phyloP scores from a whole-genome alignment of 35 echinoderm and acorn worm genomes.

The Hemicentrotus pulcherrimus region DNA sequence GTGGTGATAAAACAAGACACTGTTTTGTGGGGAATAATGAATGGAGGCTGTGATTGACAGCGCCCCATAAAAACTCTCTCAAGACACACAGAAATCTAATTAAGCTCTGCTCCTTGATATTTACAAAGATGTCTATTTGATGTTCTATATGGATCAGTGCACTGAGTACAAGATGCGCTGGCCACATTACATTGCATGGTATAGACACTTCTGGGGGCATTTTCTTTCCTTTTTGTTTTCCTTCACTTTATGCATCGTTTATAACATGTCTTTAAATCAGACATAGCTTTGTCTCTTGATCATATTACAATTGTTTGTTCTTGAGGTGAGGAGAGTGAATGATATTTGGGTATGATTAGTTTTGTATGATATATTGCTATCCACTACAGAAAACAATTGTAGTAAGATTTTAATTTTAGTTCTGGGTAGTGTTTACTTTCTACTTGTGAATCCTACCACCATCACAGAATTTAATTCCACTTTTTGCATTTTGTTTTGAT shows the following conservation, averaged over 20 bases:
- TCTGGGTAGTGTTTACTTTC: too few relatives aligned
- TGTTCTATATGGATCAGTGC: not conserved
- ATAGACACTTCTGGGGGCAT: not conserved
- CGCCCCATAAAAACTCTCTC: not conserved
- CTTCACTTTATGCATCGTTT: too few relatives aligned
- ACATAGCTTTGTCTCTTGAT: too few relatives aligned
- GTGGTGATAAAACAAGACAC: not conserved
- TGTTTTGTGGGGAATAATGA: not conserved
- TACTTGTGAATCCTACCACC: too few relatives aligned
- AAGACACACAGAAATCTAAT: not conserved
- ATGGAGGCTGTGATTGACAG: not conserved
- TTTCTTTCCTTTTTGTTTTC: too few relatives aligned
- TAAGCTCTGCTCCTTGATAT: not conserved
- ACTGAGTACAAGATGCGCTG: not conserved
- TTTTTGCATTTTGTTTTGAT: too few relatives aligned
- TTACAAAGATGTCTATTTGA: not conserved
- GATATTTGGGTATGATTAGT: too few relatives aligned
- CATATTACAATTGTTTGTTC: too few relatives aligned
- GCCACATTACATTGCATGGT: not conserved
- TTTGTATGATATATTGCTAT: not conserved
- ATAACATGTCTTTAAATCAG: too few relatives aligned
- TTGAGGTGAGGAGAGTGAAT: too few relatives aligned
- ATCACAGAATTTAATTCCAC: too few relatives aligned
- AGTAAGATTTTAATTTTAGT: too few relatives aligned
- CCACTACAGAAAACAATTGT: not conserved